Evolutionary conservation across 2,113 vertebrate species (phyloP).

Genomic region (Calyptommatus sinebrachiatus): DNA sequence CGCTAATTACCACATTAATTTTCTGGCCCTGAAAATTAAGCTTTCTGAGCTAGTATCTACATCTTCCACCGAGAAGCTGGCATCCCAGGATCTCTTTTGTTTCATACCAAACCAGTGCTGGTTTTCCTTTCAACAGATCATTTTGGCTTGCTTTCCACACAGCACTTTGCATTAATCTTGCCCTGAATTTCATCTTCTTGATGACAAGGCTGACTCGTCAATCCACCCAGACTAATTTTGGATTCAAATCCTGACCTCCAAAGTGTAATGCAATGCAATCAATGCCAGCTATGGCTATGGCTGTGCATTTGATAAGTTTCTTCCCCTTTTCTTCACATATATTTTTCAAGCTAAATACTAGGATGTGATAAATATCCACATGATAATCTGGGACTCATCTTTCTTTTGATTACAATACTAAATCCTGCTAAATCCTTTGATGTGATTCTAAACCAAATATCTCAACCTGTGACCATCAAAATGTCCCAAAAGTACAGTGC

Average conservation of each 20-base stretch:
- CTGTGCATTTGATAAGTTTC: background rate
- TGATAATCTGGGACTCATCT: too few species aligned
- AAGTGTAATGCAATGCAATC: conserved; percentile 21
- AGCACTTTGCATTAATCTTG: conserved; percentile 9
- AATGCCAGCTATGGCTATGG: background rate
- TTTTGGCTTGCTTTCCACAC: conserved; percentile 1
- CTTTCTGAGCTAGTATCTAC: background rate
- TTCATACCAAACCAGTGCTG: too few species aligned
- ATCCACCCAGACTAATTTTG: conserved; percentile 10
- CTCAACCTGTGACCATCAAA: too few species aligned
- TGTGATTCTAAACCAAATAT: too few species aligned
- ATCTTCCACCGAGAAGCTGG: too few species aligned
- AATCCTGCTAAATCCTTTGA: background rate
- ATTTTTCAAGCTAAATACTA: background rate
- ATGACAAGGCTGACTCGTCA: conserved; percentile 16
- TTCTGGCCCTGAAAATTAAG: background rate
- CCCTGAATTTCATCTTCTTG: conserved; percentile 5
- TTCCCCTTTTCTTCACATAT: background rate
- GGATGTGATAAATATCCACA: background rate
- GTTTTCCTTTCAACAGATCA: background rate
- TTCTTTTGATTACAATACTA: background rate
- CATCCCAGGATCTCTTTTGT: background rate
- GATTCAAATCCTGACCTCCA: conserved; percentile 27
- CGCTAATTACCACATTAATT: background rate
- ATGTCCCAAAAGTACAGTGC: too few species aligned